A percentile compares a stretch with the other conserved stretches of the same genome.
These are phyloP conservation scores for Ceriagrion tenellum DNA, from an alignment of 2,888 invertebrate genomes.

Conservation along the genomic window DNA sequence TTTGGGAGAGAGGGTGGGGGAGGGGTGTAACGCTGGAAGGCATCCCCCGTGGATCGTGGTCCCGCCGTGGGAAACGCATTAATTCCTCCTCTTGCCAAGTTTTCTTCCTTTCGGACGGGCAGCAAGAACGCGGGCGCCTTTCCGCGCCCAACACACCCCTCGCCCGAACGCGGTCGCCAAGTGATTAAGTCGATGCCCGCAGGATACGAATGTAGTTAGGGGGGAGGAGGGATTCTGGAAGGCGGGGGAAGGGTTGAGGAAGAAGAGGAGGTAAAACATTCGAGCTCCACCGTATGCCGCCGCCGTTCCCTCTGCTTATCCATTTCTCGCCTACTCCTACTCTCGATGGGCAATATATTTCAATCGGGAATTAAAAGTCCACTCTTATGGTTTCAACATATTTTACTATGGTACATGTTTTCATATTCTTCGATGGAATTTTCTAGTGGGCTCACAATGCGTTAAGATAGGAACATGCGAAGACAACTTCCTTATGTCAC, in stretches of 20 bases:
- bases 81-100: slow-evolving; percentile 11
- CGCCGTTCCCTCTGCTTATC: not conserved
- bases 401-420: too few species aligned
- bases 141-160: not conserved
- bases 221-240: not conserved
- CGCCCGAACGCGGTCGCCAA: slow-evolving; percentile 1
- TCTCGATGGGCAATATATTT: not conserved
- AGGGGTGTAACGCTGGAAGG: too few species aligned
- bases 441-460: too few species aligned
- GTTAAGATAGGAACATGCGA: too few species aligned
- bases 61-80: not conserved
- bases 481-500: too few species aligned
- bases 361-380: not conserved
- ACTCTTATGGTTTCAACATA: not conserved
- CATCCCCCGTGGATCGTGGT: not conserved
- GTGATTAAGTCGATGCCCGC: slow-evolving; percentile 44
- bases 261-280: not conserved
- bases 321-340: not conserved
- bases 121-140: not conserved
- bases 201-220: not conserved
- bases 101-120: not conserved
- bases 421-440: too few species aligned
- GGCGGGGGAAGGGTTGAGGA: not conserved
- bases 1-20: not conserved
- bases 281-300: not conserved